These are phyloP conservation scores for Macroteleia sp. DNA, from an alignment of 2,888 invertebrate genomes.

Conservation along the genomic window DNA sequence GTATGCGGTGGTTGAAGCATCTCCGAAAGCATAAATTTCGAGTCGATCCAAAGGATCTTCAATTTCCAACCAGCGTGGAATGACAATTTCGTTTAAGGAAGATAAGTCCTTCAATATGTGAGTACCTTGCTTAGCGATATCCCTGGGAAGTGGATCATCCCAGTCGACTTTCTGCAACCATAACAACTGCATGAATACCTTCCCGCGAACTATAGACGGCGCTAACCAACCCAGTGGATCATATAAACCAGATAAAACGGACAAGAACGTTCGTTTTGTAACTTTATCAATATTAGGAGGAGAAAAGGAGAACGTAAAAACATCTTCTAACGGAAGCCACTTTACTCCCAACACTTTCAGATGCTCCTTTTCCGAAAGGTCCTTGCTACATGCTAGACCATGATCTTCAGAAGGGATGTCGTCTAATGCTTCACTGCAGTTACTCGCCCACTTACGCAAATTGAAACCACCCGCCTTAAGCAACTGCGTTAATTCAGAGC, in stretches of 20 bases:
- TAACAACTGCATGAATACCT: not conserved
- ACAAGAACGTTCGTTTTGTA: conserved; percentile 9
- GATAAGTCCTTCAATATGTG: too few species aligned
- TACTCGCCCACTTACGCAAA: conserved; percentile 36
- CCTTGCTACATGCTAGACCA: not conserved
- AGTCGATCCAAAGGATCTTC: not conserved
- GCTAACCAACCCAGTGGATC: conserved; percentile 13
- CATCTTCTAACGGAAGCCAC: conserved; percentile 3
- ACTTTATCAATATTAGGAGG: not conserved
- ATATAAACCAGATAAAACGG: not conserved
- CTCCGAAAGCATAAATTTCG: not conserved
- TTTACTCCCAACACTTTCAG: conserved; percentile 32
- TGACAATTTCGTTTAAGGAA: not conserved
- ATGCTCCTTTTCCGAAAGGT: not conserved
- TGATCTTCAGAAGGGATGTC: conserved; percentile 9
- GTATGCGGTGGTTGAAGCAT: not conserved
- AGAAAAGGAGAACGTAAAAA: not conserved
- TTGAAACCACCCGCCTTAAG: conserved; percentile 34
- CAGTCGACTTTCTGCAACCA: conserved; percentile 1
- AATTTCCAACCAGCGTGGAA: conserved; percentile 3
- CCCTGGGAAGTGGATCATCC: not conserved
- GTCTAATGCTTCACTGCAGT: not conserved
- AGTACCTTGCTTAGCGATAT: not conserved
- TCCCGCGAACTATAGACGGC: not conserved
- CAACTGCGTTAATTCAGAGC: not conserved